Conservation (phyloP, 2,797 vertebrate species). For the Sebastes reedi region DNA sequence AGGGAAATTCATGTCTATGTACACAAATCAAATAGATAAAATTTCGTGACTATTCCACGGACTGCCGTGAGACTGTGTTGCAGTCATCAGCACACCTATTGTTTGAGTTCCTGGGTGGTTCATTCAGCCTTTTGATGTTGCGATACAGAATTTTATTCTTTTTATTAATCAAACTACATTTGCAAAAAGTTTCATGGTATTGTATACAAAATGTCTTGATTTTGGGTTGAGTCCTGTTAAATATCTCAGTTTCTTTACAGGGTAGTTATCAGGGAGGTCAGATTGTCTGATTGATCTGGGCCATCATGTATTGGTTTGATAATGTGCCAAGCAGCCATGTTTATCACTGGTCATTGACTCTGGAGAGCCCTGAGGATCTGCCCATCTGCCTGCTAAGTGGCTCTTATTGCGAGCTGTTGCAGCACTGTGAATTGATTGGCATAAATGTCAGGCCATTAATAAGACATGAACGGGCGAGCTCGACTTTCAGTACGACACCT, state of each 20-base stretch:
- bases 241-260: neutral
- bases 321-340: constrained; percentile 55
- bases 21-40: too few relatives aligned
- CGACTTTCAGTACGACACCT: constrained; percentile 76
- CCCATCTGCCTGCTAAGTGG: constrained; percentile 70
- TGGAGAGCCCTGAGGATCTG: constrained; percentile 52
- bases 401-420: constrained; percentile 69
- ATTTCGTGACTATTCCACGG: too few relatives aligned
- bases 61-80: too few relatives aligned
- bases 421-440: constrained; percentile 71
- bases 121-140: neutral
- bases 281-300: constrained; percentile 23
- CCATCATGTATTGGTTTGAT: constrained; percentile 36
- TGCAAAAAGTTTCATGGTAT: neutral
- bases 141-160: neutral
- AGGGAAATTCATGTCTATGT: too few relatives aligned
- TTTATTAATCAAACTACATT: neutral
- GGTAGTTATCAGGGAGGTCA: neutral
- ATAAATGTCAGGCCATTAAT: constrained; percentile 81
- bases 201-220: neutral
- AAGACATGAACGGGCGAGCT: constrained; percentile 74
- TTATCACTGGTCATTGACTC: constrained; percentile 58
- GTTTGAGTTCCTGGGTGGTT: neutral
- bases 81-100: neutral
- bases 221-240: neutral